These are phyloP conservation scores for Cheilosia variabilis DNA, from an alignment of 2,888 invertebrate genomes.

Conservation along the genomic window DNA sequence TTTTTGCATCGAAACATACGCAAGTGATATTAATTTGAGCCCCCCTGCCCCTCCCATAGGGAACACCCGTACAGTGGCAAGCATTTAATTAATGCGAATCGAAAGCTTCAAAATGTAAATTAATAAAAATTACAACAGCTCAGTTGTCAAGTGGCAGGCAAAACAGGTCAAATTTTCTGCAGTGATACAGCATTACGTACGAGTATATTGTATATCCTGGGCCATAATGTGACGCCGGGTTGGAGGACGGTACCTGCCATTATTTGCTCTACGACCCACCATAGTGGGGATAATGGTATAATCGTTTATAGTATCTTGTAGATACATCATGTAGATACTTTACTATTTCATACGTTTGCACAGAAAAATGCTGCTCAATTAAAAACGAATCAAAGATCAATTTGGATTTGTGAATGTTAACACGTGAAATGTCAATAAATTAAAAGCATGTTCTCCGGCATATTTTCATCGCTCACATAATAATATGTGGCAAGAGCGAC, in stretches of 20 bases:
- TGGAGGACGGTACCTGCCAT: neutral
- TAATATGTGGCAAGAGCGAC: constrained; percentile 27
- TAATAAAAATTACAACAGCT: constrained; percentile 10
- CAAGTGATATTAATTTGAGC: constrained; percentile 2
- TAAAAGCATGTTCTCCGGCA: constrained; percentile 38
- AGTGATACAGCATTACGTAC: constrained; percentile 35
- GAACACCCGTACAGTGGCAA: neutral
- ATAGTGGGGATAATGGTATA: constrained; percentile 71
- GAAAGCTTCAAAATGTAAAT: constrained; percentile 29
- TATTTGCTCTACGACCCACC: neutral
- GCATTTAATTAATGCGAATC: constrained; percentile 16
- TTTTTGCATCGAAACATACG: constrained; percentile 11
- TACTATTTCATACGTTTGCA: constrained; percentile 52
- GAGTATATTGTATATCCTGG: constrained; percentile 11
- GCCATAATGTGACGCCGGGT: constrained; percentile 15
- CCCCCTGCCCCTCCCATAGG: constrained; percentile 4
- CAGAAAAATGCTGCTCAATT: constrained; percentile 74
- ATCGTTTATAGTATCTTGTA: constrained; percentile 74
- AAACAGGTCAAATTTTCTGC: constrained; percentile 49
- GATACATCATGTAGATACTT: constrained; percentile 73
- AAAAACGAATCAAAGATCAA: constrained; percentile 78
- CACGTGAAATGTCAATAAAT: constrained; percentile 76
- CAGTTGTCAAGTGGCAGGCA: constrained; percentile 15
- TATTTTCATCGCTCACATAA: neutral
- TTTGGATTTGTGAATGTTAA: constrained; percentile 76